Evolutionary conservation across 2,797 vertebrate genomes (phyloP), one percentile per base, ranked within the genome.

Genomic region (Pagetopsis macropterus): DNA sequence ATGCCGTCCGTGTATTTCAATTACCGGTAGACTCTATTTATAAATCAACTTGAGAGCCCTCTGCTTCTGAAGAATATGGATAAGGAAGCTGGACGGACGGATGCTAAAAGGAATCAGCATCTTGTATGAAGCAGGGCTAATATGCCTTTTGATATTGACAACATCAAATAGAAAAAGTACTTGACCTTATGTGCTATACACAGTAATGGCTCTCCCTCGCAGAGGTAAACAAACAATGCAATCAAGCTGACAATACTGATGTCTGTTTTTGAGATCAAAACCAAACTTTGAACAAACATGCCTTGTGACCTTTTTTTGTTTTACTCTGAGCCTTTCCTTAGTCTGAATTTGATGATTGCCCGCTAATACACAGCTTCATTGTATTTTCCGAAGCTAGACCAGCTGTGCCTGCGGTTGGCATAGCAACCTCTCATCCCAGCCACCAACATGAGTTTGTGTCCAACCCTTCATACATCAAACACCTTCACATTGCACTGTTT

Each of bases 81-180:
- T 87, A 69, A 63, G 65, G 81, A 72, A 69, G 64, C 56, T 23
- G 46, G 76, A 89, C 1, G 40, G 76, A 84, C 21, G 46, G 66
- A 79, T 49, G 72, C 74, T 86, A 67, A 86, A 80, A 87, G 72
- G 67, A 85, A 82, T 83, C 68, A 71, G 59, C 31, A 16, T 78
- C 55, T 83, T 2, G 45, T 65, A 54, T 57, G 68, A 80, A 77
- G 69, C 65, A 15, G 40, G 67, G 65, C 71, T 87, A 84, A 91
- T 88, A 76, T 82, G 76, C 46, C 71, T 86, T 92, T 90, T 93
- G 85, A 92, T 89, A 84, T 73, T 0, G 31, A 82, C 78, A 68
- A 78, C 65, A 89, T 89, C 85, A 91, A 90, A 88, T 79, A 77
- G 27, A 86, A 61, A 27, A 70, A 84, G 41, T 40, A 72, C 78